Evolutionary conservation across 2,888 invertebrate genomes (phyloP).

Genomic region (Tipula confusa): DNA sequence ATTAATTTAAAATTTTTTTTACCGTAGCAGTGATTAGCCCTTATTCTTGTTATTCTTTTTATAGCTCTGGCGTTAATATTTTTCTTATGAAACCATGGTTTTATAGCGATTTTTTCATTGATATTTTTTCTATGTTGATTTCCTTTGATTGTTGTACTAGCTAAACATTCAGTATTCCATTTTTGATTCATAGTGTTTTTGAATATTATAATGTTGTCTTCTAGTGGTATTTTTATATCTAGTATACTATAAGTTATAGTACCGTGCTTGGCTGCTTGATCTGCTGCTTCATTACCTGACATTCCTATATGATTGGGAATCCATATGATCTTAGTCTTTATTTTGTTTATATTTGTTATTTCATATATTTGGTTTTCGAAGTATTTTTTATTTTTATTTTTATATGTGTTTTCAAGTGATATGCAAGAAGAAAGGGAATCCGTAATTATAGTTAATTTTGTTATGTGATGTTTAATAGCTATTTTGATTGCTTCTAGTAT

Average conservation of each 20-base stretch:
- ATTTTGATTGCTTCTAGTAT: neutral
- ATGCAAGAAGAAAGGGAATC: neutral
- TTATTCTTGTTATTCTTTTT: neutral
- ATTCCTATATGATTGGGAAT: neutral
- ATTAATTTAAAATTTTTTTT: no score
- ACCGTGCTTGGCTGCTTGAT: neutral
- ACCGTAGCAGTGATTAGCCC: no score
- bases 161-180: neutral
- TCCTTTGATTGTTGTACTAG: neutral
- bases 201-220: neutral
- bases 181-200: neutral
- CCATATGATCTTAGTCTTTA: no score
- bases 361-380: no score
- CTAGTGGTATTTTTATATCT: neutral
- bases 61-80: neutral
- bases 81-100: neutral
- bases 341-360: no score
- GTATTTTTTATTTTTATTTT: no score
- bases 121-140: neutral
- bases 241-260: neutral
- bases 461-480: neutral
- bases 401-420: no score
- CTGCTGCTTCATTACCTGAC: no score
- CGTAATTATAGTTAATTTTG: no score
- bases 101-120: neutral